Conservation (phyloP, 2,797 vertebrate species). For the Lemur catta region DNA sequence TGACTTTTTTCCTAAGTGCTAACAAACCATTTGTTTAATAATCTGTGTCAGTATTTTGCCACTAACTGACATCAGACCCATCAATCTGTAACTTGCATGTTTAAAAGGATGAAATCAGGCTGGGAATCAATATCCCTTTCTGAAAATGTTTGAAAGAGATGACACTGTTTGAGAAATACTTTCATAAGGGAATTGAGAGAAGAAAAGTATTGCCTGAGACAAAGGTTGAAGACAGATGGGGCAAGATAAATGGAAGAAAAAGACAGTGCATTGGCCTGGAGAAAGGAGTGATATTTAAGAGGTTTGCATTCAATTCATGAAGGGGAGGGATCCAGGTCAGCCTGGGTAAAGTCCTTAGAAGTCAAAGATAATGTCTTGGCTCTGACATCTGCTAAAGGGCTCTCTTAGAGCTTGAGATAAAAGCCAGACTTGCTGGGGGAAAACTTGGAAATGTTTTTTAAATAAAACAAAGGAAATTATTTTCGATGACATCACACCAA, state of each 20-base stretch:
- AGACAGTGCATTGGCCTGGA: background rate
- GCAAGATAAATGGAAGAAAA: background rate
- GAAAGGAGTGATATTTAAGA: slow-evolving; percentile 35
- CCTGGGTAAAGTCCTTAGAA: slow-evolving; percentile 45
- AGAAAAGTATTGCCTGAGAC: background rate
- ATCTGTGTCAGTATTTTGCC: slow-evolving; percentile 14
- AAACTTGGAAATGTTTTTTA: slow-evolving; percentile 63
- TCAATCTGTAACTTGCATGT: background rate
- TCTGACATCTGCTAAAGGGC: slow-evolving; percentile 54
- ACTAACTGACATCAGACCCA: background rate
- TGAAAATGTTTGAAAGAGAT: background rate
- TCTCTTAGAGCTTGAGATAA: slow-evolving; percentile 54
- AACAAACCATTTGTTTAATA: background rate
- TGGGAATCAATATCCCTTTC: background rate
- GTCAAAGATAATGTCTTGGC: slow-evolving; percentile 44
- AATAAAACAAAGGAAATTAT: slow-evolving; percentile 73
- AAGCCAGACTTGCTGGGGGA: slow-evolving; percentile 51
- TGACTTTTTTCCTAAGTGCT: background rate
- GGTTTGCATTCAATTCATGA: slow-evolving; percentile 22
- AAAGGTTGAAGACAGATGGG: background rate
- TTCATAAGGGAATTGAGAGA: background rate
- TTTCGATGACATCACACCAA: slow-evolving; percentile 62
- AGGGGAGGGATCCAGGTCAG: slow-evolving; percentile 46
- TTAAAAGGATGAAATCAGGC: background rate
- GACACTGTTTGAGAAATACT: background rate